These are phyloP conservation scores for Condylostylus longicornis DNA, from an alignment of 1,140 invertebrate genomes.

Conservation along the genomic window DNA sequence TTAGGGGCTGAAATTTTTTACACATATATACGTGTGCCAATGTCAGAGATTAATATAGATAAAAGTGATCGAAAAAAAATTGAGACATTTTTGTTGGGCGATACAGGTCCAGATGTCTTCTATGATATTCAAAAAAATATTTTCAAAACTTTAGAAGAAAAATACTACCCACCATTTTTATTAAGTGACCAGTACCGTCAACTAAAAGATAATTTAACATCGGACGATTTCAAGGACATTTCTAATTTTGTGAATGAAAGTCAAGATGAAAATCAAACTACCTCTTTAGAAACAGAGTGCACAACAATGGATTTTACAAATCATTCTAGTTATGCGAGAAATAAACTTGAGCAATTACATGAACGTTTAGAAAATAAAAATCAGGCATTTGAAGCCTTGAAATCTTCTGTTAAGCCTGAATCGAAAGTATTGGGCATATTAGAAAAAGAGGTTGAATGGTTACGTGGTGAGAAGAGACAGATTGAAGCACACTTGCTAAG, in stretches of 20 bases:
- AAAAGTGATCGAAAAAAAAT: slow-evolving; percentile 52
- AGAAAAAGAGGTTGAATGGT: slow-evolving; percentile 64
- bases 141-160: slow-evolving; percentile 61
- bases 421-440: slow-evolving; percentile 58
- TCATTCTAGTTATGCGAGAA: slow-evolving; percentile 67
- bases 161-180: slow-evolving; percentile 78
- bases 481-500: slow-evolving; percentile 70
- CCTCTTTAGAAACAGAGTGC: slow-evolving; percentile 9
- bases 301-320: slow-evolving; percentile 47
- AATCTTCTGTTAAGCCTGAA: slow-evolving; percentile 57
- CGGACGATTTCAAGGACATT: slow-evolving; percentile 41
- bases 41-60: slow-evolving; percentile 52
- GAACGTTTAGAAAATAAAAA: slow-evolving; percentile 64
- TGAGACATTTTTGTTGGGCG: slow-evolving; percentile 73
- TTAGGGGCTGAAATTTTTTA: slow-evolving; percentile 82
- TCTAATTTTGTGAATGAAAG: slow-evolving; percentile 20
- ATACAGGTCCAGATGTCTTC: slow-evolving; percentile 69
- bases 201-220: slow-evolving; percentile 52
- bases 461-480: slow-evolving; percentile 60
- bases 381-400: slow-evolving; percentile 61
- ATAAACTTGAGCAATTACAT: slow-evolving; percentile 65
- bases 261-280: slow-evolving; percentile 24
- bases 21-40: slow-evolving; percentile 64
- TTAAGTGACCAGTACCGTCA: slow-evolving; percentile 71
- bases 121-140: slow-evolving; percentile 72